Conservation (phyloP, 2,113 vertebrate genomes). For the Andinoacara biseriatus region DNA sequence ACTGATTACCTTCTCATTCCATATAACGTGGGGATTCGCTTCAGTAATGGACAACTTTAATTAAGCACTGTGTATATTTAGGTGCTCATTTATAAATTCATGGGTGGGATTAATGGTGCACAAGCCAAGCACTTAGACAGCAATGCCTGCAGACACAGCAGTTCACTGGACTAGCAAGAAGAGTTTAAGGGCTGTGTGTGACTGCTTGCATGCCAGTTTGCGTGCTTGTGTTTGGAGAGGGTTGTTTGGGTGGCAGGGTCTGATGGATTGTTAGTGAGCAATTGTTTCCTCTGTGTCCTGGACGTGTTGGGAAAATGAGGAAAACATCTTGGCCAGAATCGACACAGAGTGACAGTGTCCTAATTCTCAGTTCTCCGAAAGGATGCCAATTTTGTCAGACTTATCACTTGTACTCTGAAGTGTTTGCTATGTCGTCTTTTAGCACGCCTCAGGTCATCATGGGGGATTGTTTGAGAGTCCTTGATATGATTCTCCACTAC, state of each 20-base stretch:
- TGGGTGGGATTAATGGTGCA: constrained; percentile 69
- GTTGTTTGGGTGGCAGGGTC: constrained; percentile 25
- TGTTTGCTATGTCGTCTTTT: constrained; percentile 38
- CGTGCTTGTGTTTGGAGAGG: neutral
- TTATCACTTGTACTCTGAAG: constrained; percentile 45
- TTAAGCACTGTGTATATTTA: constrained; percentile 81
- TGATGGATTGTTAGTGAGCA: constrained; percentile 52
- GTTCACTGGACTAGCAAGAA: neutral
- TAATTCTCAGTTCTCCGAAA: constrained; percentile 37
- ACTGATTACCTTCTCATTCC: constrained; percentile 80
- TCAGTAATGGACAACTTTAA: constrained; percentile 80
- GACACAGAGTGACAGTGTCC: constrained; percentile 22
- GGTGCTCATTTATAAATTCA: constrained; percentile 69
- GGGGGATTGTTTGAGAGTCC: constrained; percentile 47
- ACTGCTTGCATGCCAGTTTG: neutral
- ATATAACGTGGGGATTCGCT: constrained; percentile 71
- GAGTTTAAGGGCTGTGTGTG: neutral
- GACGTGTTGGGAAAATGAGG: constrained; percentile 11
- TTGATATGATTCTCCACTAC: constrained; percentile 45
- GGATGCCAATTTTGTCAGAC: constrained; percentile 28
- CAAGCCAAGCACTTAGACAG: constrained; percentile 50
- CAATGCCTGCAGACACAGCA: constrained; percentile 48
- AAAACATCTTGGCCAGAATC: constrained; percentile 31
- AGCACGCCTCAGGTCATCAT: constrained; percentile 29
- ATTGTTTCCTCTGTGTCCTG: constrained; percentile 40